Conservation (phyloP, 2,888 invertebrate species). For the Aproaerema taeniolella region DNA sequence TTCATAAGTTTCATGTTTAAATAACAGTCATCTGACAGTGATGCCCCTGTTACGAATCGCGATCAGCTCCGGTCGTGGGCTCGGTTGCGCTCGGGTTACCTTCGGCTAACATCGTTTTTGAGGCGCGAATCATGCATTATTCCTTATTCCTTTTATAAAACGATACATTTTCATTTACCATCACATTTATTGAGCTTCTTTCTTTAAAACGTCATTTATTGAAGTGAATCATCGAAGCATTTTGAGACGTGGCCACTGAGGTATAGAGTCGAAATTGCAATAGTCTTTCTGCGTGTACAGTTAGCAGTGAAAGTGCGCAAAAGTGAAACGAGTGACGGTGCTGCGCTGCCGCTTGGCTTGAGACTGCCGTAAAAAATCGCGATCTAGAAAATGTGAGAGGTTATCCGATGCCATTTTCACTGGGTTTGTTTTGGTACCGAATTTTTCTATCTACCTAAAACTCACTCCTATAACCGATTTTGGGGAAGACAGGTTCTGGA, state of each 20-base stretch:
- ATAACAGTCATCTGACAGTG: too few relatives aligned
- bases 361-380: constrained; percentile 58
- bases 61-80: too few relatives aligned
- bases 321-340: constrained; percentile 68
- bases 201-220: not conserved
- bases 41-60: too few relatives aligned
- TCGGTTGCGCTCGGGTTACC: constrained; percentile 31
- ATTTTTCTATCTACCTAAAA: too few relatives aligned
- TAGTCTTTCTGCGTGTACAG: constrained; percentile 39
- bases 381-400: constrained; percentile 51
- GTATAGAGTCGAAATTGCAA: constrained; percentile 1
- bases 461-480: too few relatives aligned
- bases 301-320: constrained; percentile 73
- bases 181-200: not conserved
- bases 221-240: not conserved
- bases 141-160: constrained; percentile 27
- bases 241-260: not conserved
- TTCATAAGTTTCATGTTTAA: too few relatives aligned
- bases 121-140: constrained; percentile 14
- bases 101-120: constrained; percentile 28
- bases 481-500: too few relatives aligned
- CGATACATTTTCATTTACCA: constrained; percentile 25
- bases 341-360: constrained; percentile 45
- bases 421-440: constrained; percentile 15
- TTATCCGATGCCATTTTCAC: constrained; percentile 27